Percentiles rank a stretch among this genome's conserved stretches.
These are phyloP conservation scores for Numenius arquata DNA, from an alignment of 2,113 vertebrate species.

Conservation along the genomic window DNA sequence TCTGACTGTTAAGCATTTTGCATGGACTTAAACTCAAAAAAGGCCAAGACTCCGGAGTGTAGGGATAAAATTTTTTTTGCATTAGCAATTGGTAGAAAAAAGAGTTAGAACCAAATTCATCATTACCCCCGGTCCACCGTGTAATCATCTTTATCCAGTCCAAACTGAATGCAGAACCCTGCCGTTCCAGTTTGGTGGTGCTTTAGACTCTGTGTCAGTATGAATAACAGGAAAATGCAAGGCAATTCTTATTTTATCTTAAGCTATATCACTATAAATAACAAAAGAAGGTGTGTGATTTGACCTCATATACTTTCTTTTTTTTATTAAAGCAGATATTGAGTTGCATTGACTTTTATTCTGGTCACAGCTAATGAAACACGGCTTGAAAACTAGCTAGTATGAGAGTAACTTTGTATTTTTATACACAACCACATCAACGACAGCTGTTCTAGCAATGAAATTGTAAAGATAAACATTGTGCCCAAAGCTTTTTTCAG, in stretches of 20 bases:
- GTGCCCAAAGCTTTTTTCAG: neutral
- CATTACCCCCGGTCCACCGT: neutral
- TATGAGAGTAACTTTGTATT: neutral
- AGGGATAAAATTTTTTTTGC: neutral
- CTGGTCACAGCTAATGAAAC: neutral
- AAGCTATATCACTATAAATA: neutral
- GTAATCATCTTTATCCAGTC: neutral
- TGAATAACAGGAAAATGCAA: neutral
- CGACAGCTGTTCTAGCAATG: neutral
- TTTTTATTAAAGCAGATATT: neutral
- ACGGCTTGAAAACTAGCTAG: neutral
- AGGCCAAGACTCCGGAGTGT: neutral
- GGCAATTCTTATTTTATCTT: neutral
- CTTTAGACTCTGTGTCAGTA: neutral
- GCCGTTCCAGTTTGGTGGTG: neutral
- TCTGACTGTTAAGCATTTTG: neutral
- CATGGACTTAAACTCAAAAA: neutral
- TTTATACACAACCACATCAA: neutral
- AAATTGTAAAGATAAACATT: neutral
- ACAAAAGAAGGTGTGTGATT: neutral
- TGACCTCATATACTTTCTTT: neutral
- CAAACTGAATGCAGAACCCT: neutral
- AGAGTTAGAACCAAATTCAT: neutral
- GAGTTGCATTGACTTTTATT: neutral
- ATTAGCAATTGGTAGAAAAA: neutral